Evolutionary conservation across 2,797 vertebrate species (phyloP), one percentile per base, ranked within the genome.

Genomic region (Muraenolepis orangiensis): DNA sequence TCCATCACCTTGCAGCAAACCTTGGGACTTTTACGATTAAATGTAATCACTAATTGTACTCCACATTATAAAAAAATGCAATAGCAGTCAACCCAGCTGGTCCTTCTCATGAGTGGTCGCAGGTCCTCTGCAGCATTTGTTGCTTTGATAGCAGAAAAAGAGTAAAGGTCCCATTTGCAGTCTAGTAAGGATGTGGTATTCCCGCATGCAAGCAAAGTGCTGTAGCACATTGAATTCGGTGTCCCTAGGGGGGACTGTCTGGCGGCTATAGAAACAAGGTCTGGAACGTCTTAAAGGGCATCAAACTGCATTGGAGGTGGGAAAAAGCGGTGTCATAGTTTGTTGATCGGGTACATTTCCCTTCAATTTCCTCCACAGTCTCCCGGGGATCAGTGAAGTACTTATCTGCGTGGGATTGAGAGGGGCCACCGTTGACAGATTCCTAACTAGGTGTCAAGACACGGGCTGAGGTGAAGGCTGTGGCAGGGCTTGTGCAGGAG

Each of bases 241-340:
- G 30, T 75, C 66, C 57, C 2, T 3, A 23, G 57, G 23, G 57
- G 57, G 23, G 57, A 64, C 8, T 6, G n/a, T 0, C 57, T 26
- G 57, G 57, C 57, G 26, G 57, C 57, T 64, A 64, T 64, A 64
- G 57, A 64, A 64, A 64, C 57, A 64, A 12, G 51, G n/a, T 3
- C 51, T 26, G 51, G 72, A 74, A 75, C 61, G 73, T 64, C 34
- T 64, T 30, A 73, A 36, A 76, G 76, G 70, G 40, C 30, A 28
- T 42, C 23, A 71, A 86, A 73, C 78, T 77, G 81, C 77, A 26
- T 64, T 64, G 26, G 57, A 64, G 23, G 8, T 26, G 57, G 57
- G n/a, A n/a, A 13, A 51, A 13, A 64, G n/a, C 7, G 10, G 51
- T 57, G 23, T 26, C 57, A 64, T 64, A 64, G 57, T 64, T 64